These are phyloP conservation scores for Folsomia candida DNA, from an alignment of 2,888 invertebrate species.

Conservation along the genomic window DNA sequence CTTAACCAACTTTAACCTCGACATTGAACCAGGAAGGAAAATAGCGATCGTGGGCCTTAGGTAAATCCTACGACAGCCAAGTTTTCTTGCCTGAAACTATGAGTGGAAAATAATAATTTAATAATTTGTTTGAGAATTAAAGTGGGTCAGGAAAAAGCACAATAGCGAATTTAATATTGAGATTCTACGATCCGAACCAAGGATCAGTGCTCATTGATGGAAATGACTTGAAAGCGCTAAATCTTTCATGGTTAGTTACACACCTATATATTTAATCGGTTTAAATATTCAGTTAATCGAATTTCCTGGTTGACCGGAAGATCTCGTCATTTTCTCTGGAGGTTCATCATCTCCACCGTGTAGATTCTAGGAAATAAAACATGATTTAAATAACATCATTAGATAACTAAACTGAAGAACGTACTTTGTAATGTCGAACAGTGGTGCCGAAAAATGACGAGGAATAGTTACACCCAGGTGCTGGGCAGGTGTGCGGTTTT, in stretches of 20 bases:
- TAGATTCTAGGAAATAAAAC: background rate
- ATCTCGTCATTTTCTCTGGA: background rate
- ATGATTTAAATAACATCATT: background rate
- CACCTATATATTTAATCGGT: too few relatives aligned
- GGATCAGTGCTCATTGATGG: conserved; percentile 66
- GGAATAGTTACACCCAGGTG: background rate
- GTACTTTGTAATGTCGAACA: background rate
- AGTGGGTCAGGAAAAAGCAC: conserved; percentile 64
- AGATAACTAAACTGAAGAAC: background rate
- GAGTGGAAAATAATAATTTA: too few relatives aligned
- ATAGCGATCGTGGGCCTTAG: conserved; percentile 73
- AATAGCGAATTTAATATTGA: conserved; percentile 74
- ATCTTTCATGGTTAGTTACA: conserved; percentile 77
- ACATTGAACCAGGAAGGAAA: conserved; percentile 59
- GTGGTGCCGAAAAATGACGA: background rate
- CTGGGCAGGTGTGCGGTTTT: background rate
- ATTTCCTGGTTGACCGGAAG: too few relatives aligned
- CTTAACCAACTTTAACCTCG: conserved; percentile 64
- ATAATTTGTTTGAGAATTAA: too few relatives aligned
- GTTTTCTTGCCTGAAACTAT: too few relatives aligned
- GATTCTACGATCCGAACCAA: conserved; percentile 71
- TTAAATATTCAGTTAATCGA: too few relatives aligned
- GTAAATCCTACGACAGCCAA: conserved; percentile 51
- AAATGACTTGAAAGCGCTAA: conserved; percentile 66
- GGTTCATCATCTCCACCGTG: background rate